Conservation (phyloP, 1,140 invertebrate species). For the Drosophila chauvacae region DNA sequence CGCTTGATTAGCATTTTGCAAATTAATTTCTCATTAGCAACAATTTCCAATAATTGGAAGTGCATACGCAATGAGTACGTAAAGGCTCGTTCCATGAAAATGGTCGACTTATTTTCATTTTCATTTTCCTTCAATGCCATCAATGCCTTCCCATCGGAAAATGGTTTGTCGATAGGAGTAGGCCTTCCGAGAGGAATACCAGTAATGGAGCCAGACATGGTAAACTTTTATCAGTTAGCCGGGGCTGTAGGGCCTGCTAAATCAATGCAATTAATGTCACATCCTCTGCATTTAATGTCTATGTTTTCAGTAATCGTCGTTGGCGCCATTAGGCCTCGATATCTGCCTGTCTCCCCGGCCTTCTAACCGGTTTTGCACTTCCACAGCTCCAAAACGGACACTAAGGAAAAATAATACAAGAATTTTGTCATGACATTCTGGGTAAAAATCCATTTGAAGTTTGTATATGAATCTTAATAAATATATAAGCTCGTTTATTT, state of each 20-base stretch:
- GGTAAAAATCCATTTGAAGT: not conserved
- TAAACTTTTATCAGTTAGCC: constrained; percentile 61
- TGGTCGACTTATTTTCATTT: not conserved
- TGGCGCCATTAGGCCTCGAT: constrained; percentile 61
- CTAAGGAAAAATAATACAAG: not conserved
- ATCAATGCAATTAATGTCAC: constrained; percentile 81
- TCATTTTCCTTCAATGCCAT: not conserved
- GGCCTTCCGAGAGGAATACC: constrained; percentile 1
- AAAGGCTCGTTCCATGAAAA: constrained; percentile 17
- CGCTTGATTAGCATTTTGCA: constrained; percentile 70
- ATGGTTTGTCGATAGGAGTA: constrained; percentile 15
- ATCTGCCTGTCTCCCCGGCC: not conserved
- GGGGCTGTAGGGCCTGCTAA: constrained; percentile 56
- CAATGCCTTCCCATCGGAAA: not conserved
- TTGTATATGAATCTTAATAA: not conserved
- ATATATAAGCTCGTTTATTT: no score
- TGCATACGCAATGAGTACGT: constrained; percentile 63
- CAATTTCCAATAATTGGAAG: constrained; percentile 72
- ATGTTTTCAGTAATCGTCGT: constrained; percentile 74
- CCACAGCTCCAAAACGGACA: not conserved
- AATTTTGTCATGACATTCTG: not conserved
- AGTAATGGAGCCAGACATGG: constrained; percentile 20
- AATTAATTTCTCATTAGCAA: constrained; percentile 79
- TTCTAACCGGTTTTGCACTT: constrained; percentile 33
- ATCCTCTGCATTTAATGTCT: constrained; percentile 80